Conservation (phyloP, 2,113 vertebrate species). For the Pluvialis apricaria region DNA sequence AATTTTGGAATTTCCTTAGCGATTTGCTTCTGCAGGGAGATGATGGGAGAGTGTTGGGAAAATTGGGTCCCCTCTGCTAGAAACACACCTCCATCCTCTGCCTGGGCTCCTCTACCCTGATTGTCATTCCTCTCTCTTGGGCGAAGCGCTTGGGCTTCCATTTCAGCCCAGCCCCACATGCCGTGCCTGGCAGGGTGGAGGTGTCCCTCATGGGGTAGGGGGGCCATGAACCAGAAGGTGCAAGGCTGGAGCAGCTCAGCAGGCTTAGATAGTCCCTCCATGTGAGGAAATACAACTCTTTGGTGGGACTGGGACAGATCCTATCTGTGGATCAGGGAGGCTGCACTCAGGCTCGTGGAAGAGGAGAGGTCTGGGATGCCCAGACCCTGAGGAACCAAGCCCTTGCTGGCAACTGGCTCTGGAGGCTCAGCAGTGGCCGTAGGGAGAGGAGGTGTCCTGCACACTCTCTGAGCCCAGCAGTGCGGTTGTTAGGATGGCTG, state of each 20-base stretch:
- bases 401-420: neutral
- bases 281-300: neutral
- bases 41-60: neutral
- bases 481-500: neutral
- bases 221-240: neutral
- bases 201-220: neutral
- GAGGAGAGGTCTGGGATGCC: neutral
- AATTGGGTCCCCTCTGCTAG: neutral
- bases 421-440: neutral
- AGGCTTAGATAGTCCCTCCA: neutral
- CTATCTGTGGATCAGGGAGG: neutral
- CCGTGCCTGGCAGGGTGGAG: neutral
- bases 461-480: neutral
- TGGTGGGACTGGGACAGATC: neutral
- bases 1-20: neutral
- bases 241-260: neutral
- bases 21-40: neutral
- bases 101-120: neutral
- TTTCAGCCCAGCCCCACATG: fast-evolving
- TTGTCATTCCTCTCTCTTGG: neutral
- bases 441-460: neutral
- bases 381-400: neutral
- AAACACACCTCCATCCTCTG: neutral
- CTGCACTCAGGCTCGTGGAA: neutral
- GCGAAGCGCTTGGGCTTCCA: neutral